Conservation (phyloP, 2,888 invertebrate species). For the Sphaerophoria taeniata region DNA sequence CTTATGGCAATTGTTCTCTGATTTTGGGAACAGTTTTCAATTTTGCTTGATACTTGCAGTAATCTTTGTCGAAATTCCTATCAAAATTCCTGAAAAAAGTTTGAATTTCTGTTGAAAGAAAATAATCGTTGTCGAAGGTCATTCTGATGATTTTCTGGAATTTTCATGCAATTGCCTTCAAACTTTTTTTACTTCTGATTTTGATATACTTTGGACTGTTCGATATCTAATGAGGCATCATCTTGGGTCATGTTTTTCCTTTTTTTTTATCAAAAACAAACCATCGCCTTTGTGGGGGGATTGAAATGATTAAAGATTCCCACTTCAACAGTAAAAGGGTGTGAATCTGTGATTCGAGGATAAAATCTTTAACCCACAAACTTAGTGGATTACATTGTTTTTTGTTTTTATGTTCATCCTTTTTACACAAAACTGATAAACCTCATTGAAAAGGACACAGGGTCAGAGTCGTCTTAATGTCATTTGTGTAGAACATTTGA, state of each 20-base stretch:
- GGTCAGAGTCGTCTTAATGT: slow-evolving; percentile 57
- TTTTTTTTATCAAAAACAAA: slow-evolving; percentile 44
- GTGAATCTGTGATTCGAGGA: background rate
- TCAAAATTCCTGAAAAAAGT: too few species aligned
- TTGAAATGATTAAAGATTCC: slow-evolving; percentile 56
- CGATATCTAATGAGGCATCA: slow-evolving; percentile 67
- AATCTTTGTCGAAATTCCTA: too few species aligned
- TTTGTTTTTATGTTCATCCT: slow-evolving; percentile 39
- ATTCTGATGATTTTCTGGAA: too few species aligned
- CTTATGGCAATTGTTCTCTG: slow-evolving; percentile 32
- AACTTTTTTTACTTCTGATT: slow-evolving; percentile 13
- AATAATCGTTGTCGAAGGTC: slow-evolving; percentile 1
- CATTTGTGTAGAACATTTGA: slow-evolving; percentile 53
- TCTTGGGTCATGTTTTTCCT: slow-evolving; percentile 26
- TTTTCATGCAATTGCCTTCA: too few species aligned
- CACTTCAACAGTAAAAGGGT: slow-evolving; percentile 36
- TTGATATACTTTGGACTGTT: slow-evolving; percentile 60
- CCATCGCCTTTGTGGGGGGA: background rate
- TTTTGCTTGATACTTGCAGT: background rate
- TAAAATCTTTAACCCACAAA: slow-evolving; percentile 48
- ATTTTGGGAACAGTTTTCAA: slow-evolving; percentile 47
- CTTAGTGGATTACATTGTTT: slow-evolving; percentile 60
- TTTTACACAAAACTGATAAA: background rate
- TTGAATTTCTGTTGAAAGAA: background rate
- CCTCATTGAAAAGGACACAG: slow-evolving; percentile 60